Conservation (phyloP, 2,113 vertebrate species). For the Furnarius figulus region DNA sequence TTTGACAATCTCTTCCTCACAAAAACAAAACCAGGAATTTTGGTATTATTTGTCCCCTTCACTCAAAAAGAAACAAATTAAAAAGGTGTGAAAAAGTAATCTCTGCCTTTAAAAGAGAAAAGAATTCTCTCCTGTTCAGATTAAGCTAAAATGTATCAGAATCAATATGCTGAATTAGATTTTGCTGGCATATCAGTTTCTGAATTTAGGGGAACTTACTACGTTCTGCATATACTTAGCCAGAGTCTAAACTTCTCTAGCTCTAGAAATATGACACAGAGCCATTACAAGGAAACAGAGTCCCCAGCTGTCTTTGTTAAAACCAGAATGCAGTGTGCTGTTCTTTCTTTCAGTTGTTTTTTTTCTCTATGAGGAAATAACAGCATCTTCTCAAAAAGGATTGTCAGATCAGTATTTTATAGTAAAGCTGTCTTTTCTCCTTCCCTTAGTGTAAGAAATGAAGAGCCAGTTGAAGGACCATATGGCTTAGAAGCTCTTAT, state of each 20-base stretch:
- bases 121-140: background rate
- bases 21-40: background rate
- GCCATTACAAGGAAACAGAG: background rate
- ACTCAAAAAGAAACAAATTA: background rate
- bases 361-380: background rate
- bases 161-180: background rate
- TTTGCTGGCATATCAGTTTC: background rate
- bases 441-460: background rate
- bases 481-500: constrained; percentile 50
- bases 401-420: background rate
- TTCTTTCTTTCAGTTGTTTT: background rate
- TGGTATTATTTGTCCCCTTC: background rate
- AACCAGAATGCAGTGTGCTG: background rate
- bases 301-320: background rate
- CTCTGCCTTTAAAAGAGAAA: background rate
- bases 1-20: background rate
- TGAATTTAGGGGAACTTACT: background rate
- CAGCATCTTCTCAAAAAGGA: background rate
- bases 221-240: background rate
- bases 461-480: constrained; percentile 5
- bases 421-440: background rate
- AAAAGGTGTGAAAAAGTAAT: fast-evolving
- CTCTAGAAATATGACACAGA: background rate
- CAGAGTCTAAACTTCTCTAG: background rate
- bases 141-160: background rate